These are phyloP conservation scores for Acyrthosiphon pisum DNA, from an alignment of 1,140 invertebrate species.

Conservation along the genomic window DNA sequence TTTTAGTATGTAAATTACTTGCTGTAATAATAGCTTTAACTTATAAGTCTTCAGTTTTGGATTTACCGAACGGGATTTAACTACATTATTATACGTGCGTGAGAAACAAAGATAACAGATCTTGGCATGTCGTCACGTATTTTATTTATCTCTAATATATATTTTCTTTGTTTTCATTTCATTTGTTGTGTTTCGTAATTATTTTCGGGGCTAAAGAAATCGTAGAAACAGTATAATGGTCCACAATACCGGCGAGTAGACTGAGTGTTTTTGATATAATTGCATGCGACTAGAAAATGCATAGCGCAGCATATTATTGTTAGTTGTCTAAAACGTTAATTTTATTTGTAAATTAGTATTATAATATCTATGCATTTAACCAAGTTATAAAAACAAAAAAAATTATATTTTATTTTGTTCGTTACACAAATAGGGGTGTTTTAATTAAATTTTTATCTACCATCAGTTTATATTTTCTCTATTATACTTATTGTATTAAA, in stretches of 20 bases:
- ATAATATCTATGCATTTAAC: neutral
- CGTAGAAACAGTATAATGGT: neutral
- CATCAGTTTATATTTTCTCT: constrained; percentile 11
- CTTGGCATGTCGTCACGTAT: constrained; percentile 12
- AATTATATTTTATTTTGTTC: neutral
- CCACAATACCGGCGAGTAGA: neutral
- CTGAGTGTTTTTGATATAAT: neutral
- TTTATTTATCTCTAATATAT: constrained; percentile 12
- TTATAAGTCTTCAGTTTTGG: constrained; percentile 1
- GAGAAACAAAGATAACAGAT: constrained; percentile 15
- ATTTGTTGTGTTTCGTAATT: neutral
- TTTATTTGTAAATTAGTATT: constrained; percentile 5
- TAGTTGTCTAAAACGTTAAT: neutral
- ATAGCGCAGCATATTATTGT: neutral
- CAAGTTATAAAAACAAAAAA: neutral
- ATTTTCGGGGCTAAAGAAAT: neutral
- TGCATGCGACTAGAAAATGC: neutral
- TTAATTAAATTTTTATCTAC: constrained; percentile 42
- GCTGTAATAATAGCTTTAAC: neutral
- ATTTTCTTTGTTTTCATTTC: constrained; percentile 17
- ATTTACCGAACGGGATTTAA: neutral
- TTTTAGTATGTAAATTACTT: neutral
- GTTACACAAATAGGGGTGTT: constrained; percentile 36
- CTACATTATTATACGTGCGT: neutral
- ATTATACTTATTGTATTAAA: constrained; percentile 31